Base-by-base conservation (phyloP, 2,797 vertebrate species). In the Chrysocyon brachyurus region DNA sequence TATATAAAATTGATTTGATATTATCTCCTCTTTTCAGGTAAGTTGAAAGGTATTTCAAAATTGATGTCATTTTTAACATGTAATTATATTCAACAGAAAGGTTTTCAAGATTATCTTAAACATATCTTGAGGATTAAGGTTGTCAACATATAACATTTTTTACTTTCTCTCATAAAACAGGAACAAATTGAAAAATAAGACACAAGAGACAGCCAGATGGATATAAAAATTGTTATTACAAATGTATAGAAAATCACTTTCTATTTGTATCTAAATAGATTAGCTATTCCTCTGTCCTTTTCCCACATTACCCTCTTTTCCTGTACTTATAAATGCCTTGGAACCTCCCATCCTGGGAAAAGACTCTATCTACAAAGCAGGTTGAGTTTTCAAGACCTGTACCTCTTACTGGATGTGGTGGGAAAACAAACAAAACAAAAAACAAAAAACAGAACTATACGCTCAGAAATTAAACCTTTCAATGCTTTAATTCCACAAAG, bases 81-180 rank as follows among this genome's bases (percentile, higher is more conserved):
- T 19, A 54, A 82, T 54, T 46, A 59, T 85, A 89, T 63, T 72
- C 21, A 83, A 5, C 6, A 73, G 12, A 90, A 19, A 89, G 14
- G 2, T 91, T 93, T 52, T 90, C 52, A 49, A 91, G 21, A 87
- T 57, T 87, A 15, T 90, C 31, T 79, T 88, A 89, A 78, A 87
- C 26, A 36, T 81, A 36, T 52, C 57, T 64, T 64, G 19, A n/a
- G 22, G 12, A 85, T 83, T 90, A 72, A 61, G 3, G 40, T 3
- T 95, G 24, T 81, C 31, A 64, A 7, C 36, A 66, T 46, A 40
- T 9, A 87, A 10, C 28, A 78, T 6, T 49, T 21, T 14, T 31
- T 56, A 85, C 19, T 64, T 79, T 88, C 11, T 16, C 26, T 94
- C 9, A 70, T 96, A 59, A 94, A 46, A 82, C 75, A 59, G 6